Percentiles rank a stretch among this genome's conserved stretches.
phyloP scores from a whole-genome alignment of 2,113 vertebrate species.

The Esox niger region DNA sequence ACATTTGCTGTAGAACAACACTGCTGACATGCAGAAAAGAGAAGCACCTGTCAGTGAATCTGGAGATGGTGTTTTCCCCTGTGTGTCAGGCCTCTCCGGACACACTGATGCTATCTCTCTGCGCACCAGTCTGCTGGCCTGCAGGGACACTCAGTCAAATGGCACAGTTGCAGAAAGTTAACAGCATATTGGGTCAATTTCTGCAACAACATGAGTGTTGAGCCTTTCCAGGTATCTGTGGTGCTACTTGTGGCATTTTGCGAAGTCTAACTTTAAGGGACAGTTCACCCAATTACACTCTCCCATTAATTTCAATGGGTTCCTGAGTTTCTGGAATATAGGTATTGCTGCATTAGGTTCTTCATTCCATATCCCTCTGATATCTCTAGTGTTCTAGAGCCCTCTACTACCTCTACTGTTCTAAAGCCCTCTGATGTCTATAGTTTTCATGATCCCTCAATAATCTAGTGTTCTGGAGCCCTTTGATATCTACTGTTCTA shows the following conservation, averaged over 20 bases:
- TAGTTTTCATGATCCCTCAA: too few relatives aligned
- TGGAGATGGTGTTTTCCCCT: not conserved
- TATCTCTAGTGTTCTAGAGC: not conserved
- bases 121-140: too few relatives aligned
- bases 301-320: conserved; percentile 44
- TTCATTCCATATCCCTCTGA: conserved; percentile 23
- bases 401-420: not conserved
- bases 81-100: not conserved
- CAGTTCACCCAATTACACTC: too few relatives aligned
- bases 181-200: too few relatives aligned
- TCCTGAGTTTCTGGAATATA: conserved; percentile 67
- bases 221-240: too few relatives aligned
- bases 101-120: not conserved
- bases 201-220: too few relatives aligned
- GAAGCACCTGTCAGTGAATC: conserved; percentile 18
- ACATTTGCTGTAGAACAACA: conserved; percentile 31
- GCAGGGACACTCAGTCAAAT: too few relatives aligned
- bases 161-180: too few relatives aligned
- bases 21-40: conserved; percentile 56
- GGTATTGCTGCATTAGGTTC: conserved; percentile 66
- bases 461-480: not conserved
- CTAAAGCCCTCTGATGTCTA: not conserved
- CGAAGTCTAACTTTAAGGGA: too few relatives aligned
- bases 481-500: not conserved
- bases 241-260: too few relatives aligned